phyloP scores from a whole-genome alignment of 2,797 vertebrate species.

The Danio albolineatus region DNA sequence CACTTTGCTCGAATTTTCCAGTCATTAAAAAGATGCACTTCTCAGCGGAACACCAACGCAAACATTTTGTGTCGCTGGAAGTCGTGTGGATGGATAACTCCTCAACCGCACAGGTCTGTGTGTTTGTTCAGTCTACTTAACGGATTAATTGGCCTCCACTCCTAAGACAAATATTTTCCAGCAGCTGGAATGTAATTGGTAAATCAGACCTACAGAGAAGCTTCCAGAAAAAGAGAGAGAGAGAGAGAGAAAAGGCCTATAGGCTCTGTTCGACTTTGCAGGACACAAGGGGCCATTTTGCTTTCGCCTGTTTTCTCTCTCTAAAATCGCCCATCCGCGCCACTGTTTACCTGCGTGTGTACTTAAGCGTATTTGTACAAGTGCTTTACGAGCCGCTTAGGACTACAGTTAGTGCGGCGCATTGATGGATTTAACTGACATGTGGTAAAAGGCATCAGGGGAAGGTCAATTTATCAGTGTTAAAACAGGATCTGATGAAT shows the following conservation, averaged over 20 bases:
- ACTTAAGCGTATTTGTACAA: constrained; percentile 44
- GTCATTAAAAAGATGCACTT: constrained; percentile 48
- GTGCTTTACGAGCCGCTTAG: constrained; percentile 42
- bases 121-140: constrained; percentile 62
- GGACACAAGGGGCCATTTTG: constrained; percentile 58
- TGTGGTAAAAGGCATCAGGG: constrained; percentile 48
- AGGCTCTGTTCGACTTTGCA: constrained; percentile 68
- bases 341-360: constrained; percentile 56
- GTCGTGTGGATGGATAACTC: constrained; percentile 53
- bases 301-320: constrained; percentile 62
- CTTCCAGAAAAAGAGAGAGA: constrained; percentile 28
- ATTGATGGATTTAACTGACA: constrained; percentile 55
- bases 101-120: constrained; percentile 50
- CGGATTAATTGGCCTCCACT: constrained; percentile 61
- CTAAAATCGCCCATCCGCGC: constrained; percentile 52
- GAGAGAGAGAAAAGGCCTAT: neutral
- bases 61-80: constrained; percentile 40
- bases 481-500: constrained; percentile 20
- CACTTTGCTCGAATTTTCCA: constrained; percentile 43
- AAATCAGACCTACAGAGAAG: constrained; percentile 62
- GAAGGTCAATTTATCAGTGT: constrained; percentile 10
- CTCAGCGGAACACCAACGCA: constrained; percentile 45
- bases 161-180: constrained; percentile 64
- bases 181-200: constrained; percentile 57
- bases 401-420: constrained; percentile 47